Conservation (phyloP, 23 tunicate species). For the Aplidium turbinatum region DNA sequence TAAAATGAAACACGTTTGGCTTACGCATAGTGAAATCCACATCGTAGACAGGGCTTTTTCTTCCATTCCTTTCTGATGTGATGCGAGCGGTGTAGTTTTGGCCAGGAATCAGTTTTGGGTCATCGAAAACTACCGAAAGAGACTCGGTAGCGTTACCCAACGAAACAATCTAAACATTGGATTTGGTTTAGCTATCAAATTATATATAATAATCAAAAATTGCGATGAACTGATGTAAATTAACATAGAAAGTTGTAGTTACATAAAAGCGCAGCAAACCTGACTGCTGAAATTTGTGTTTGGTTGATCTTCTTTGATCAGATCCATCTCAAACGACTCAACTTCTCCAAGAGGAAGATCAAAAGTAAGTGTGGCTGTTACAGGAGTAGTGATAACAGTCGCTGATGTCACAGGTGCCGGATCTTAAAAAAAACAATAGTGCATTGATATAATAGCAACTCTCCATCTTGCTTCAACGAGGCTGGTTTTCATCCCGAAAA, state of each 20-base stretch:
- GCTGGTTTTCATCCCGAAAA: too few species aligned
- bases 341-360: constrained; percentile 26
- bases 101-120: not conserved
- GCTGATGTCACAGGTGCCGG: constrained; percentile 23
- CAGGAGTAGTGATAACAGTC: constrained; percentile 11
- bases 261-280: constrained; percentile 3
- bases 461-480: too few species aligned
- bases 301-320: not conserved
- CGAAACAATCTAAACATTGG: too few species aligned
- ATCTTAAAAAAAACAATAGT: constrained; percentile 19
- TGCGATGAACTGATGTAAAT: too few species aligned
- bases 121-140: too few species aligned
- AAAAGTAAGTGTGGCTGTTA: not conserved
- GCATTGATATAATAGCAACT: too few species aligned
- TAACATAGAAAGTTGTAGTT: too few species aligned
- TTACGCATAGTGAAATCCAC: constrained; percentile 44
- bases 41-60: constrained; percentile 15
- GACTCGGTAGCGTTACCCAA: too few species aligned
- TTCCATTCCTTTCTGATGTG: constrained; percentile 7
- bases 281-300: not conserved
- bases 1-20: not conserved
- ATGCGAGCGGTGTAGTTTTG: constrained; percentile 26
- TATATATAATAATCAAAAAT: too few species aligned
- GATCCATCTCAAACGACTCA: not conserved
- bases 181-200: too few species aligned